These are phyloP conservation scores for Syrphus vitripennis DNA, from an alignment of 2,888 invertebrate species.

Conservation along the genomic window DNA sequence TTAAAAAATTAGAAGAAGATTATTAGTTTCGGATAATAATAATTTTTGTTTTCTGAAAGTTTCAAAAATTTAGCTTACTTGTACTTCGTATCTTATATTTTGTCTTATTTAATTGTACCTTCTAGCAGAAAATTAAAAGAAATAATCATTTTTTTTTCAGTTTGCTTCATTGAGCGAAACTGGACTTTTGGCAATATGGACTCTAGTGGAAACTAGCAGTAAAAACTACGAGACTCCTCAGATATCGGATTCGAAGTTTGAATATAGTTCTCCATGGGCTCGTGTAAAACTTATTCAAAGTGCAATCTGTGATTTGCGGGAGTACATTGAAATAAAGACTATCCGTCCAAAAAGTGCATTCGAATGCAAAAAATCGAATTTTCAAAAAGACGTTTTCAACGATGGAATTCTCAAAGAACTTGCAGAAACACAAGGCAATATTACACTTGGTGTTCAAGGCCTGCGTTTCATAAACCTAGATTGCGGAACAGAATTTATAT, in stretches of 20 bases:
- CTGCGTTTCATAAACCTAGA: constrained; percentile 79
- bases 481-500: constrained; percentile 76
- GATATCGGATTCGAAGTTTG: constrained; percentile 66
- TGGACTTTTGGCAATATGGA: constrained; percentile 81
- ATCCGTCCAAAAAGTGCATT: constrained; percentile 76
- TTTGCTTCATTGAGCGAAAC: constrained; percentile 81
- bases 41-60: no score
- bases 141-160: constrained; percentile 75
- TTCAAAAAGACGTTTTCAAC: constrained; percentile 79
- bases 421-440: constrained; percentile 74
- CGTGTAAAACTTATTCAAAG: constrained; percentile 79
- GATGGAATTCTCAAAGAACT: constrained; percentile 79
- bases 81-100: no score
- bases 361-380: constrained; percentile 79
- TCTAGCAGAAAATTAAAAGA: not conserved
- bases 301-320: constrained; percentile 77
- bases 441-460: constrained; percentile 75
- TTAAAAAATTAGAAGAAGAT: no score
- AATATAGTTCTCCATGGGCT: constrained; percentile 80
- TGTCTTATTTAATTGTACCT: not conserved
- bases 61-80: no score
- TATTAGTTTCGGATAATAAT: no score
- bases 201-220: constrained; percentile 76
- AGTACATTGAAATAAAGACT: constrained; percentile 75
- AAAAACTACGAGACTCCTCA: constrained; percentile 28